Evolutionary conservation across 2,888 invertebrate species (phyloP), one percentile per base, ranked within the genome.

Genomic region (Lasius fuliginosus): DNA sequence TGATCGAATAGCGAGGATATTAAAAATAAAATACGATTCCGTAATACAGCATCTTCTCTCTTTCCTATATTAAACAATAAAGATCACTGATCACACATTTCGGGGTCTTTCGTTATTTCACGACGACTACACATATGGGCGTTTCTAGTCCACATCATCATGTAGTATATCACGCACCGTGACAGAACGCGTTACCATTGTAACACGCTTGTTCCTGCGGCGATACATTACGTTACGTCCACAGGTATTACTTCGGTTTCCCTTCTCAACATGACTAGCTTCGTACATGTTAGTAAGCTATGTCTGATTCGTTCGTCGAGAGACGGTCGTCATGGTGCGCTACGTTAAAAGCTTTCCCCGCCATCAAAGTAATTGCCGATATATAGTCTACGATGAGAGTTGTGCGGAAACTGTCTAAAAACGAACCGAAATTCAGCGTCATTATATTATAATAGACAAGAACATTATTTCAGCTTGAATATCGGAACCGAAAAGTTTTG

Each of bases 321-420:
- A 53, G 53, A 76, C 89, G 84, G 84, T 86, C 86, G 84, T 86
- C 86, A 85, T 79, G 88, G 86, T 79, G 86, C 87, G 86, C 86
- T 87, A 83, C 89, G 90, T 92, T 94, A 94, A 94, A 93, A 93
- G 94, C 94, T 93, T 94, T 93, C 91, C 90, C 90, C 88, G 89
- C 91, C 92, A 86, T 86, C 86, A 77, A 85, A 85, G 92, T 93
- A 94, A 94, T 94, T 94, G 93, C 92, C 86, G 89, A 90, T 91
- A 90, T 89, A 90, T 86, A 85, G 85, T 76, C 86, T 49, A 73
- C 77, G 76, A 81, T 82, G 90, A 71, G 33, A 79, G 88, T 88
- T 90, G 83, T 89, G 91, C 53, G 53, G 53, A 53, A 91, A 30
- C 33, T 42, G 15, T 53, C 88, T 86, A 60, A 60, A 90, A 87